A percentile compares a stretch with the other conserved stretches of the same genome.
Evolutionary conservation across 2,113 vertebrate genomes (phyloP).

Genomic region (Eptatretus burgeri): DNA sequence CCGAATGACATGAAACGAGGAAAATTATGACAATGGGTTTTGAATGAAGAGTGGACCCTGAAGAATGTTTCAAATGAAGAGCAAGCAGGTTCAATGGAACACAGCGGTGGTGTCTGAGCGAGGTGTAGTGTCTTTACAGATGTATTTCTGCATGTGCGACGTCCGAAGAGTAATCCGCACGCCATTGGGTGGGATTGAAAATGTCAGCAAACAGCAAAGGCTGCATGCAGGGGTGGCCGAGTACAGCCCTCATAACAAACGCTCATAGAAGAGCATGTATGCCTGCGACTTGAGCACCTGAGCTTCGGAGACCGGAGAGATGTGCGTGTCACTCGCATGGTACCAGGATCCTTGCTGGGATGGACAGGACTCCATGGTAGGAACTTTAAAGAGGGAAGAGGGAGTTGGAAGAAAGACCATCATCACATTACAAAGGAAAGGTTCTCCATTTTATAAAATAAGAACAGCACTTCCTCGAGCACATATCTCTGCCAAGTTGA

Average conservation of each 20-base stretch:
- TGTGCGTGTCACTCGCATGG: conserved; percentile 51
- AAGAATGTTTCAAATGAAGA: too few relatives aligned
- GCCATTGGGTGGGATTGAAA: too few relatives aligned
- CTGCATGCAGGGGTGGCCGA: too few relatives aligned
- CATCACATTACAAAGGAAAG: background rate
- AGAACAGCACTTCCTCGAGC: background rate
- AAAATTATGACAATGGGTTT: too few relatives aligned
- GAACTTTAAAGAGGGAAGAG: background rate
- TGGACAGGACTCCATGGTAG: background rate
- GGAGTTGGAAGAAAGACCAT: background rate
- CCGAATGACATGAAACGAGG: too few relatives aligned
- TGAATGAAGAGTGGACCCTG: too few relatives aligned
- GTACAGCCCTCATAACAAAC: background rate
- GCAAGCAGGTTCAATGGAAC: too few relatives aligned
- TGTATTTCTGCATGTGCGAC: too few relatives aligned
- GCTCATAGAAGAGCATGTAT: conserved; percentile 85
- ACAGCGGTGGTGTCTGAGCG: too few relatives aligned
- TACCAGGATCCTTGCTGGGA: conserved; percentile 43
- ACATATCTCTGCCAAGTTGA: background rate
- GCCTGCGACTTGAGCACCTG: conserved; percentile 61
- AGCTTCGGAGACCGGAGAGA: conserved; percentile 34
- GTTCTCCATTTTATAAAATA: background rate
- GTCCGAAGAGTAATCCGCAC: too few relatives aligned
- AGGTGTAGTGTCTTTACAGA: too few relatives aligned
- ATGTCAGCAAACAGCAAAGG: too few relatives aligned